Evolutionary conservation across 2,113 vertebrate species (phyloP), one percentile per base, ranked within the genome.

Genomic region (Poeciliopsis prolifica): DNA sequence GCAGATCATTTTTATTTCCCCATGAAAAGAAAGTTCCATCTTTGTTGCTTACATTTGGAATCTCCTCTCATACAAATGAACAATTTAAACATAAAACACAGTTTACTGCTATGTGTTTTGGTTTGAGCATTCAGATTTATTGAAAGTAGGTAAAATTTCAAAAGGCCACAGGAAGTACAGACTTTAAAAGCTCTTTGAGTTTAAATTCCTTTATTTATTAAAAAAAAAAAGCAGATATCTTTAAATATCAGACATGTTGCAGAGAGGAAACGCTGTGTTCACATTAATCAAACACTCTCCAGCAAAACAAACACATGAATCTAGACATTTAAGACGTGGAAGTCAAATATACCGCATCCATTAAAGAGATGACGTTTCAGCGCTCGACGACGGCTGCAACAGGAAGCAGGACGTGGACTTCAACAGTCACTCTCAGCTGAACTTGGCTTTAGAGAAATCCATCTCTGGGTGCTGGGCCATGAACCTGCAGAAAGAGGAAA

Each of bases 371-470:
- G 33, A 67, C 4, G 13, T 8, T 33, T 13, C 2, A 40, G 66
- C 37, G 60, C 26, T 65, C 7, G 73, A 48, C 17, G 51, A n/a
- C 1, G 29, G 35, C 24, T 77, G 48, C 19, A 64, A 77, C 13
- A 15, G n/a, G 63, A 44, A 67, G 22, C 51, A 5, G 51, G 51
- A 58, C 2, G 8, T 58, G 35, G 9, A 42, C 51, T 63, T 14
- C 33, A 37, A 9, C 66, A 54, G 44, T 6, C 1, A 2, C 3
- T 54, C 77, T 95, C 93, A 95, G 86, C 94, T 95, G 89, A 95
- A 95, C 63, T 95, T 95, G 60, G 95, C 94, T 92, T 95, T 95
- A 74, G 95, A 95, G 89, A 95, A 95, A 80, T 95, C 95, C 94
- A 95, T 95, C 86, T 95, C 95, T 22, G 95, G 95, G 72, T 95